phyloP scores from a whole-genome alignment of 1,140 invertebrate genomes.

The Drosophila rufa region DNA sequence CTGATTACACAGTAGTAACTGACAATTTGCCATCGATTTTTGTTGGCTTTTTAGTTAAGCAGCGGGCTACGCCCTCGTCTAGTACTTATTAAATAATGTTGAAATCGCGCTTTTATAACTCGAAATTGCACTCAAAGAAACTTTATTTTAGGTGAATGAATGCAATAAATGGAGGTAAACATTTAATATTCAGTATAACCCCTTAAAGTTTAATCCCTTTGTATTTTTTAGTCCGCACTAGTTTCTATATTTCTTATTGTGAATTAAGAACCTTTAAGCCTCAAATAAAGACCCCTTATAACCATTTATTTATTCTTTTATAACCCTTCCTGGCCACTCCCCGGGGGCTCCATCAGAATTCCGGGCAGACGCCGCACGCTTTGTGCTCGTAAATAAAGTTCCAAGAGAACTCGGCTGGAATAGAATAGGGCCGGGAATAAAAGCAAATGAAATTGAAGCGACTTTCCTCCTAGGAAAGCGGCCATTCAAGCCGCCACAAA shows the following conservation, averaged over 20 bases:
- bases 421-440: slow-evolving; percentile 19
- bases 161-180: no score
- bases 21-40: slow-evolving; percentile 69
- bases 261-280: background rate
- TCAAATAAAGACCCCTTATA: background rate
- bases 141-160: background rate
- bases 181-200: no score
- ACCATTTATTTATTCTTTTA: background rate
- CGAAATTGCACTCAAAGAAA: slow-evolving; percentile 3
- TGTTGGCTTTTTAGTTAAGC: slow-evolving; percentile 33
- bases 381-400: slow-evolving; percentile 65
- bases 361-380: slow-evolving; percentile 63
- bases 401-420: slow-evolving; percentile 6
- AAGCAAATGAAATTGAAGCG: slow-evolving; percentile 16
- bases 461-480: slow-evolving; percentile 22
- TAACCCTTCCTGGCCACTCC: background rate
- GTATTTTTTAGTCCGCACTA: no score
- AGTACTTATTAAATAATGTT: slow-evolving; percentile 19
- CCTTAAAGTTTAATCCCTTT: no score
- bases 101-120: slow-evolving; percentile 13
- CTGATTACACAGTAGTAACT: slow-evolving; percentile 79
- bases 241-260: background rate
- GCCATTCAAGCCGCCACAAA: slow-evolving; percentile 49
- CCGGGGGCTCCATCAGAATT: slow-evolving; percentile 46
- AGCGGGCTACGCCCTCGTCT: slow-evolving; percentile 22